A percentile compares a stretch with the other conserved stretches of the same genome.
phyloP scores from a whole-genome alignment of 2,113 vertebrate genomes.

The Rhinopomastus cyanomelas region DNA sequence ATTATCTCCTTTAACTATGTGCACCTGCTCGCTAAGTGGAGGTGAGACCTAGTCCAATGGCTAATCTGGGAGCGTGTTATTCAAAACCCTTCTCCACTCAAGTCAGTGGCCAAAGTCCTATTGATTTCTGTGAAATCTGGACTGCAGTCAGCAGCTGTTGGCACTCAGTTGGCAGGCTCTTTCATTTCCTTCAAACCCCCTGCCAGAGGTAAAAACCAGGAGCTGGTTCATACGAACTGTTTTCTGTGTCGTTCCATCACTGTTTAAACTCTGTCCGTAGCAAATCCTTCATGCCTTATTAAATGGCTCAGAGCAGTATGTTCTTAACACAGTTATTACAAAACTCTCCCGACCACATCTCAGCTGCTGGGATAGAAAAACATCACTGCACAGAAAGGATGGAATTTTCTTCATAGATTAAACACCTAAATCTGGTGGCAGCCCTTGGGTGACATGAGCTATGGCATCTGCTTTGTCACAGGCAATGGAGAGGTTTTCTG shows the following conservation, averaged over 20 bases:
- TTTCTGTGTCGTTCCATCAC: not conserved
- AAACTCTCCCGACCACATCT: not conserved
- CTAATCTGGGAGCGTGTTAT: not conserved
- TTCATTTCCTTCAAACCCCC: not conserved
- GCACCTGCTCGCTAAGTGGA: not conserved
- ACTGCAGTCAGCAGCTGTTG: not conserved
- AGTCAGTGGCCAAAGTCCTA: not conserved
- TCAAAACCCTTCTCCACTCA: not conserved
- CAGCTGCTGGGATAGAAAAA: not conserved
- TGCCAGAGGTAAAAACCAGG: not conserved
- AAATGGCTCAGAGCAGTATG: not conserved
- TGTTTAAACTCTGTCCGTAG: not conserved
- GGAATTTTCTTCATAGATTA: not conserved
- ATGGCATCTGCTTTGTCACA: not conserved
- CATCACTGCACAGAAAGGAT: not conserved
- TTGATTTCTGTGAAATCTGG: not conserved
- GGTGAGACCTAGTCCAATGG: not conserved
- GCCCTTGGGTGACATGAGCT: not conserved
- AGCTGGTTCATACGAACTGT: not conserved
- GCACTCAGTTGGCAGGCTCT: not conserved
- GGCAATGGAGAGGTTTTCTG: not conserved
- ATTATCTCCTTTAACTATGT: not conserved
- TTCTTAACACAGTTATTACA: constrained; percentile 2
- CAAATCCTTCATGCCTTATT: constrained; percentile 3
- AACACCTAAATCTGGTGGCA: not conserved